Conservation (phyloP, 2,113 vertebrate genomes). For the Osmerus mordax region DNA sequence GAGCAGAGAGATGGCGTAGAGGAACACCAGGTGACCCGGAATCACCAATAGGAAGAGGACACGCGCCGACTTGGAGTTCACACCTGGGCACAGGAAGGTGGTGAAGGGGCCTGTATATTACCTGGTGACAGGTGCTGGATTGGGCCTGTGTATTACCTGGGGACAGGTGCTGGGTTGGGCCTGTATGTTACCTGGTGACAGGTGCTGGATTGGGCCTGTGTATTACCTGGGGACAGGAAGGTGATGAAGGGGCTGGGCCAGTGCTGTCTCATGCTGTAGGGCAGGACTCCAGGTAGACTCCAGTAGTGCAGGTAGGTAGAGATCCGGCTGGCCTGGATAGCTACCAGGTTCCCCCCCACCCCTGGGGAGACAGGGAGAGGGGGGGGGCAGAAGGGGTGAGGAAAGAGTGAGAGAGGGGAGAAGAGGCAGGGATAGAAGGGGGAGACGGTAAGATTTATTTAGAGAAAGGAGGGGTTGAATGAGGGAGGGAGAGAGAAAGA, state of each 20-base stretch:
- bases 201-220: too few species aligned
- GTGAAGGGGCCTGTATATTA: not conserved
- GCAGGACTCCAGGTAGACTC: constrained; percentile 87
- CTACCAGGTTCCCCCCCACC: constrained; percentile 93
- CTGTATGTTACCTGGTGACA: too few species aligned
- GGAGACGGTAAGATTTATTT: too few species aligned
- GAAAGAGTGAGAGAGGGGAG: not conserved
- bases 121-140: too few species aligned
- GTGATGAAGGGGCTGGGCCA: constrained; percentile 70
- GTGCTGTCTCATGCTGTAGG: constrained; percentile 84
- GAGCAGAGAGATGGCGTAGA: constrained; percentile 82
- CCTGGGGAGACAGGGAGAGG: constrained; percentile 57
- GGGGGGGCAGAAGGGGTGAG: not conserved
- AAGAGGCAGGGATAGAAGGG: too few species aligned
- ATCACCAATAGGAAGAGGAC: constrained; percentile 87
- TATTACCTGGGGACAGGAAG: constrained; percentile 65
- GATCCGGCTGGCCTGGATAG: constrained; percentile 93
- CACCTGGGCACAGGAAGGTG: constrained; percentile 65
- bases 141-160: not conserved
- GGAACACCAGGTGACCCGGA: constrained; percentile 89
- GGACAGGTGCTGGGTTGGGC: too few species aligned
- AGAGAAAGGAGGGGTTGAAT: too few species aligned
- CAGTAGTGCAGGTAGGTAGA: constrained; percentile 93
- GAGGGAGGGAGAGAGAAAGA: too few species aligned
- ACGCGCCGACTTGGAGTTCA: constrained; percentile 86